Base-by-base conservation (phyloP, 2,113 vertebrate genomes). In the Neolamprologus tretocephalus region DNA sequence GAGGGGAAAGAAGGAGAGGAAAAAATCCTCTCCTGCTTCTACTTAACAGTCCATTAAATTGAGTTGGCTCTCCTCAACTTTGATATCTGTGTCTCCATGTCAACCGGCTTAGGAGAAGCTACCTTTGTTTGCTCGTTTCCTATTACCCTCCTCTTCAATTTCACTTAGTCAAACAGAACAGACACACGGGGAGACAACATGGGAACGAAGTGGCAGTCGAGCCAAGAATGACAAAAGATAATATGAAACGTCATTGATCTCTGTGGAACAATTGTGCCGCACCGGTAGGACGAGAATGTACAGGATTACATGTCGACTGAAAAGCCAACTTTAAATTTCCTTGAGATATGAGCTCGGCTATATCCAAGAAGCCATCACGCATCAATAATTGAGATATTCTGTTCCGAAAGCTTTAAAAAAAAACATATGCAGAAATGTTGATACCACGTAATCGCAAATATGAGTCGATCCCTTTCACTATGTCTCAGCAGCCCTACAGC, bases 1-100 rank as follows among this genome's bases (percentile, higher is more conserved):
- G 79, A 75, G 86, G n/a, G 17, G 17, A 16, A 49, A n/a, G n/a
- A 31, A 7, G 42, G 66, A 37, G 12, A 37, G 54, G 6, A 4
- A 26, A 35, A 90, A 83, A 71, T 63, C 82, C 53, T 88, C 75
- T 82, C 66, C 57, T 40, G 47, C 75, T 85, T 89, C 80, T 89
- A 66, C 84, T 90, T 89, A 84, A 89, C 89, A 91, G 81, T 90
- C 89, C 82, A 93, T 94, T 92, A 93, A 93, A 92, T 93, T 81
- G 81, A 90, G 80, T 82, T 81, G 79, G 53, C 82, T 84, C 85
- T 87, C 78, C 83, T 89, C 73, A 33, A 71, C 87, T 94, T 94
- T 95, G 92, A 94, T 93, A 91, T 84, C 86, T 86, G 85, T 86
- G 90, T 89, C 88, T 91, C 53, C 71, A 54, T 75, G 86, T 79